These are phyloP conservation scores for Perca flavescens DNA, from an alignment of 2,113 vertebrate genomes.

Conservation along the genomic window DNA sequence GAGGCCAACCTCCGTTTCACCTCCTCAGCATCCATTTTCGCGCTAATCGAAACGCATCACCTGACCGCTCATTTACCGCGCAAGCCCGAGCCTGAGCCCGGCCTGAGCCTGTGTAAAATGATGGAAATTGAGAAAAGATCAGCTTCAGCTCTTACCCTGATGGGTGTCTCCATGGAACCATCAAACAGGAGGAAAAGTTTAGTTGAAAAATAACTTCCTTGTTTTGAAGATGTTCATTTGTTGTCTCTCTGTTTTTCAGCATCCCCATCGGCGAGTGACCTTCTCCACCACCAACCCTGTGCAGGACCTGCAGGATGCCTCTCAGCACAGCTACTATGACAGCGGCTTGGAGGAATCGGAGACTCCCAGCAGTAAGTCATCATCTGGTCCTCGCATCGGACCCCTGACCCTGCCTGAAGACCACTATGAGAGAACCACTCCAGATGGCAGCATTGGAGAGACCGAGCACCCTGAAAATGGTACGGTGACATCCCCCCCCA, in stretches of 20 bases:
- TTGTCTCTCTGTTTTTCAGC: constrained; percentile 81
- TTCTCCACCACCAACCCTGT: constrained; percentile 98
- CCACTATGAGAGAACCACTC: constrained; percentile 97
- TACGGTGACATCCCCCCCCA: constrained; percentile 71
- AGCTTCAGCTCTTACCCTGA: background rate
- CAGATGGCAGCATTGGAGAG: constrained; percentile 99
- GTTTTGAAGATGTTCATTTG: constrained; percentile 33
- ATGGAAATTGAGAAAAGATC: too few species aligned
- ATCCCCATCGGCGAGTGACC: constrained; percentile 98
- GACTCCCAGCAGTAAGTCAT: constrained; percentile 98
- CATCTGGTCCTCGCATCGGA: constrained; percentile 95
- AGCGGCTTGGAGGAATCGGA: constrained; percentile 98
- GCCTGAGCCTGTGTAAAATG: too few species aligned
- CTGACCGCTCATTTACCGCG: too few species aligned
- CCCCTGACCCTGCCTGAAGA: constrained; percentile 97
- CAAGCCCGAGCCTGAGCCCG: too few species aligned
- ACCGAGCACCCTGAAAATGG: constrained; percentile 98
- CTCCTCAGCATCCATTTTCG: too few species aligned
- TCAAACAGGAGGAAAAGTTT: constrained; percentile 5
- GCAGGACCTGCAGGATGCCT: constrained; percentile 97
- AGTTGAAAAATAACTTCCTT: constrained; percentile 3
- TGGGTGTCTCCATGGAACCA: constrained; percentile 2
- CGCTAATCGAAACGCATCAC: too few species aligned
- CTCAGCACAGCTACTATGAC: constrained; percentile 98
- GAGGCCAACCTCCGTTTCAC: too few species aligned